These are phyloP conservation scores for Catostomus latipinnis DNA, from an alignment of 2,797 vertebrate species.

Conservation along the genomic window DNA sequence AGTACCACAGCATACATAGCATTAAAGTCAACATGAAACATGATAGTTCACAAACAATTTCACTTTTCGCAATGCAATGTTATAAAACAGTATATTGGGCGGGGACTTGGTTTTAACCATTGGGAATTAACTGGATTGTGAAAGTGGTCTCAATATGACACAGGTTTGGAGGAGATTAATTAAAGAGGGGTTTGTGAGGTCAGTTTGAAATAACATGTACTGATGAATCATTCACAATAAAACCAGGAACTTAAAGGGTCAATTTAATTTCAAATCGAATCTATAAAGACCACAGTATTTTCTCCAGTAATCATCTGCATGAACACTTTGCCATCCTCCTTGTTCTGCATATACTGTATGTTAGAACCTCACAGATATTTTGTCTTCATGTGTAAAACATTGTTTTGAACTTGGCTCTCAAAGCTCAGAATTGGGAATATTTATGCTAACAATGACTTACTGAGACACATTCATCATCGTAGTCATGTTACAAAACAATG, in stretches of 20 bases:
- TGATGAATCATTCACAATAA: neutral
- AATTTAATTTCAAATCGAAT: neutral
- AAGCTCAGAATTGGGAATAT: neutral
- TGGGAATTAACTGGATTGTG: neutral
- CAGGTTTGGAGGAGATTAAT: neutral
- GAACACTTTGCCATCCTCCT: neutral
- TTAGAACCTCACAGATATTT: no score
- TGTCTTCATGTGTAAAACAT: neutral
- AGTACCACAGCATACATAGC: neutral
- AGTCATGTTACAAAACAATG: constrained; percentile 14
- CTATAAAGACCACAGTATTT: neutral
- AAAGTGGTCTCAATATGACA: neutral
- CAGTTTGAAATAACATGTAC: neutral
- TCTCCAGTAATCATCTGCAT: neutral
- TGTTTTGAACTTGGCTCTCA: neutral
- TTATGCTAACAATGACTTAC: constrained; percentile 3
- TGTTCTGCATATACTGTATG: neutral
- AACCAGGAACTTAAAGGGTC: neutral
- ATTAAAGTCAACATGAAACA: neutral
- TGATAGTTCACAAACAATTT: no score
- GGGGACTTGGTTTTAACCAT: neutral
- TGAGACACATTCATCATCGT: constrained; percentile 1
- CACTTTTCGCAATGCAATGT: no score
- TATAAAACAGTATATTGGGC: no score
- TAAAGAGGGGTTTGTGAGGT: neutral